phyloP scores from a whole-genome alignment of 2,113 vertebrate genomes.

The Ceyx cyanopectus region DNA sequence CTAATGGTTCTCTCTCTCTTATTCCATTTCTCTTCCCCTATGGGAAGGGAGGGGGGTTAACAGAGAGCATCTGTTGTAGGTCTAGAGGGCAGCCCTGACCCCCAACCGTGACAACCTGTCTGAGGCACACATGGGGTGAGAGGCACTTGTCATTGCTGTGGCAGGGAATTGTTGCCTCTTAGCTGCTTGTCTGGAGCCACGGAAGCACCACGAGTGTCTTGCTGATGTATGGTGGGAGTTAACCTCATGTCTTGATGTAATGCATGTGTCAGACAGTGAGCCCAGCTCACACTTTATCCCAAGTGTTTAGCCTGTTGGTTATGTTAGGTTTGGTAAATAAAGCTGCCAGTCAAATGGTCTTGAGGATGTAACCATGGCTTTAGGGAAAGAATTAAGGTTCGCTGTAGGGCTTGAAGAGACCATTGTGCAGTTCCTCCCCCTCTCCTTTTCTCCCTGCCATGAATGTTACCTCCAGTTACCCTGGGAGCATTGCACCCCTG shows the following conservation, averaged over 20 bases:
- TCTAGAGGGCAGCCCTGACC: too few species aligned
- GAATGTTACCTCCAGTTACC: neutral
- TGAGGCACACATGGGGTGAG: accelerated
- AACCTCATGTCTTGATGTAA: neutral
- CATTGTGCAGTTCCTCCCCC: neutral
- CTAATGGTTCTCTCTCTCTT: too few species aligned
- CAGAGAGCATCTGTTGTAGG: too few species aligned
- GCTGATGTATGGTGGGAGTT: neutral
- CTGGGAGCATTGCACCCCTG: neutral
- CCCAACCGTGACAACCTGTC: too few species aligned
- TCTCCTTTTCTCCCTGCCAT: neutral
- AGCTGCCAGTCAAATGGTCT: neutral
- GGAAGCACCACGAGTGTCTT: neutral
- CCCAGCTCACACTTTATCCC: neutral
- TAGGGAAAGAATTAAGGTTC: constrained; percentile 21
- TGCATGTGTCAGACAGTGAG: neutral
- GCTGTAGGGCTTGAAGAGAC: neutral
- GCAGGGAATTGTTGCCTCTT: neutral
- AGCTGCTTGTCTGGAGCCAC: neutral
- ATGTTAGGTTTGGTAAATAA: neutral
- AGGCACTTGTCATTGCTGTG: accelerated
- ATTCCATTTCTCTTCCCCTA: too few species aligned
- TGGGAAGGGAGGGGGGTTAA: too few species aligned
- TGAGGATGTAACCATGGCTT: neutral
- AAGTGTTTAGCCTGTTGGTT: neutral